phyloP scores from a whole-genome alignment of 2,888 invertebrate species.

The Pristionchus arcanus region DNA sequence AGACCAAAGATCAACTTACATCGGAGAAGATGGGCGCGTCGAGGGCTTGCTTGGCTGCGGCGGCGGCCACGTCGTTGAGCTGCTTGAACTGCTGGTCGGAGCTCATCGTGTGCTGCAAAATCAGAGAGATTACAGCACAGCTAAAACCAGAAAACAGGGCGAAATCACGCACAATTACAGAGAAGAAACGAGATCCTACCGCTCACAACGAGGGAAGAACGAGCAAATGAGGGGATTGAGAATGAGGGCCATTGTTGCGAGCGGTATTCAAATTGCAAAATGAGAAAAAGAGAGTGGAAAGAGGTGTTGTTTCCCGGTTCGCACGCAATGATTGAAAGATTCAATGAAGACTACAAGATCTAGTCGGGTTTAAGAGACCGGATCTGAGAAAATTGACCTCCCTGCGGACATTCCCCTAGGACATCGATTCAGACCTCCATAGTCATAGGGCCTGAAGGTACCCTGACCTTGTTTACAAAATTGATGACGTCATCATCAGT shows the following conservation, averaged over 20 bases:
- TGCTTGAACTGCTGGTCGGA: constrained; percentile 38
- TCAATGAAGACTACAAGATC: not conserved
- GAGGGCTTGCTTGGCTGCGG: constrained; percentile 13
- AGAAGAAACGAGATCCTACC: not conserved
- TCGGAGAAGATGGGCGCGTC: constrained; percentile 54
- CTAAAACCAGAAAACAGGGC: not conserved
- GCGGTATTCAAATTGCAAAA: not conserved
- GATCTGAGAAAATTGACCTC: no score
- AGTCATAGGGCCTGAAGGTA: no score
- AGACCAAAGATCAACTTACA: constrained; percentile 47
- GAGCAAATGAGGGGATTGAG: not conserved
- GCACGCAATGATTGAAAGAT: no score
- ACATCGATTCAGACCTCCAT: no score
- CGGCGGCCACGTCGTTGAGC: not conserved
- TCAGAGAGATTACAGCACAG: not conserved
- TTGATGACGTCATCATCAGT: no score
- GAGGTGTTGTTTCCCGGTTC: not conserved
- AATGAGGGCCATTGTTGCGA: not conserved
- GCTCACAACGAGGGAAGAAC: not conserved
- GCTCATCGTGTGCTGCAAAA: constrained; percentile 4
- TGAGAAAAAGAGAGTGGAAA: not conserved
- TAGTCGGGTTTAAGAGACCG: not conserved
- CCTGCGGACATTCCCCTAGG: no score
- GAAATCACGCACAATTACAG: not conserved
- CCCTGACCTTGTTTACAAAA: no score